A percentile compares a stretch with the other conserved stretches of the same genome.
Evolutionary conservation across 2,113 vertebrate species (phyloP).

Genomic region (Urocolius indicus): DNA sequence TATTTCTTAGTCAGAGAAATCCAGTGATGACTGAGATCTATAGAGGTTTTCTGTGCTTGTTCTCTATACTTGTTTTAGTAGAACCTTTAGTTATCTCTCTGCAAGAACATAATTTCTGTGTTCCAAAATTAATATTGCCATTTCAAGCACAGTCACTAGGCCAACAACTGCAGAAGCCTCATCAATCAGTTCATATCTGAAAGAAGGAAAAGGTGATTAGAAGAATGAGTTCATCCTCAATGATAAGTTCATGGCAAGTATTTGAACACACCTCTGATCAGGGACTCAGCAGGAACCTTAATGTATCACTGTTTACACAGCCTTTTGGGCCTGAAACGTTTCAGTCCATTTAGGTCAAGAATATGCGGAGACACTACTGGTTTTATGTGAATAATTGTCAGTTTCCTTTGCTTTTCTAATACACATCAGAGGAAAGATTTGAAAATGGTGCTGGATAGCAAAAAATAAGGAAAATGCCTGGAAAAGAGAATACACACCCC

Average conservation of each 20-base stretch:
- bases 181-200: slow-evolving; percentile 45
- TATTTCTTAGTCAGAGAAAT: slow-evolving; percentile 3
- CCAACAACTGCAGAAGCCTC: slow-evolving; percentile 52
- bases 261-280: not conserved
- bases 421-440: not conserved
- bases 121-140: slow-evolving; percentile 58
- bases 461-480: not conserved
- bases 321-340: not conserved
- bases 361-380: not conserved
- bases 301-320: not conserved
- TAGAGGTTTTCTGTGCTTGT: slow-evolving; percentile 9
- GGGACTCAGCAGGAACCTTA: not conserved
- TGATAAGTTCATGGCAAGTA: not conserved
- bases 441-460: not conserved
- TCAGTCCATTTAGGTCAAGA: not conserved
- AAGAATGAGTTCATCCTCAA: slow-evolving; percentile 32
- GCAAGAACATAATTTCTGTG: slow-evolving; percentile 21
- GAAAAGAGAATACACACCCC: not conserved
- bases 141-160: slow-evolving; percentile 50
- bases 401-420: not conserved
- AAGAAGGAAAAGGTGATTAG: slow-evolving; percentile 29
- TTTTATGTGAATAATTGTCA: not conserved
- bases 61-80: slow-evolving; percentile 35
- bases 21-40: not conserved
- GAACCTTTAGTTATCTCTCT: slow-evolving; percentile 59